These are phyloP conservation scores for Scrobipalpa atriplicella DNA, from an alignment of 2,888 invertebrate genomes.

Conservation along the genomic window DNA sequence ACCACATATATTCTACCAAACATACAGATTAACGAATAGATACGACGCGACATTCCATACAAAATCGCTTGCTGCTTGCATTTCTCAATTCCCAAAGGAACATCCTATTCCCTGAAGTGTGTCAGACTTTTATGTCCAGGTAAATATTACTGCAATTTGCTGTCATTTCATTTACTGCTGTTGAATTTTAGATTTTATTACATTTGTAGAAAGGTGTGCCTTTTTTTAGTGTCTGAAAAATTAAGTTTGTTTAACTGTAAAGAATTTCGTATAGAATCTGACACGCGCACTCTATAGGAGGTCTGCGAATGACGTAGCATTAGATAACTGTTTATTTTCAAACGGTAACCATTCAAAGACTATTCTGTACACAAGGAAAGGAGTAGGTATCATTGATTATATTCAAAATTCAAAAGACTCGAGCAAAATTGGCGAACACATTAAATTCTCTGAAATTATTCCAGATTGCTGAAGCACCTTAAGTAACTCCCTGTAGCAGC, in stretches of 20 bases:
- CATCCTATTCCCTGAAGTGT: neutral
- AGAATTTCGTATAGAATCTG: constrained; percentile 33
- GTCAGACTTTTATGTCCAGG: neutral
- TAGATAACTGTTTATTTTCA: neutral
- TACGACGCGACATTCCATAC: neutral
- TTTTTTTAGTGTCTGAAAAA: neutral
- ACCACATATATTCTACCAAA: neutral
- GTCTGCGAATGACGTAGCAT: constrained; percentile 35
- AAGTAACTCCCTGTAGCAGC: no score
- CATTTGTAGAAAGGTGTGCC: neutral
- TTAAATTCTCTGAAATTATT: no score
- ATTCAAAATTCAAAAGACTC: no score
- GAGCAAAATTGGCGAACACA: no score
- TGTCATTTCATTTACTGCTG: neutral
- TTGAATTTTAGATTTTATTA: neutral
- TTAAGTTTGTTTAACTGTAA: neutral
- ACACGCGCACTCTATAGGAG: constrained; percentile 46
- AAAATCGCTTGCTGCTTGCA: neutral
- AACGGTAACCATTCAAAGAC: no score
- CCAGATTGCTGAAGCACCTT: no score
- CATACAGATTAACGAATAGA: constrained; percentile 2
- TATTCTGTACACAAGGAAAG: no score
- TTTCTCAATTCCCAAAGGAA: constrained; percentile 9
- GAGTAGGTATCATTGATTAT: no score
- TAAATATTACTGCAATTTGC: neutral